Evolutionary conservation across 2,797 vertebrate genomes (phyloP).

Genomic region (Varecia variegata): DNA sequence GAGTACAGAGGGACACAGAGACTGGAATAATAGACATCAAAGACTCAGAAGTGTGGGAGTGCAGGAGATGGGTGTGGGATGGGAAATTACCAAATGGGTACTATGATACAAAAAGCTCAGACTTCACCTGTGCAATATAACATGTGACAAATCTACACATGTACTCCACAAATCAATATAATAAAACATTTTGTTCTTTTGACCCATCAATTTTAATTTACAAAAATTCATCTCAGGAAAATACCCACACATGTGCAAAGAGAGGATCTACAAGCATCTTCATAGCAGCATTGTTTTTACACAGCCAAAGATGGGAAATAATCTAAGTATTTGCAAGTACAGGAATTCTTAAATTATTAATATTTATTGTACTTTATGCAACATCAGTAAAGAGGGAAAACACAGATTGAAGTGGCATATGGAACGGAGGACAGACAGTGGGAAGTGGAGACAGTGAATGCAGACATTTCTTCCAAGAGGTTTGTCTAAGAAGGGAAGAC

Average conservation of each 20-base stretch:
- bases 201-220: neutral
- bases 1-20: too few species aligned
- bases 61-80: too few species aligned
- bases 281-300: neutral
- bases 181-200: neutral
- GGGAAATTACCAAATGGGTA: too few species aligned
- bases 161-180: too few species aligned
- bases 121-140: too few species aligned
- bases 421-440: neutral
- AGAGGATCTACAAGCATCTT: neutral
- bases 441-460: neutral
- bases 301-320: neutral
- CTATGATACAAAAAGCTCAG: too few species aligned
- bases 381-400: neutral
- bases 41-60: too few species aligned
- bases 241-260: accelerated
- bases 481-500: neutral
- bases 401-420: neutral
- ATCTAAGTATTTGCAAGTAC: neutral
- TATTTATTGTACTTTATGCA: neutral
- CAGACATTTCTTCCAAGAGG: neutral
- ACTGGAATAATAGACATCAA: too few species aligned
- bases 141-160: too few species aligned
- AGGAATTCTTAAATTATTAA: neutral
- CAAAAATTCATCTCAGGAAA: neutral